phyloP scores from a whole-genome alignment of 2,888 invertebrate species.

The Catocala fraxini region DNA sequence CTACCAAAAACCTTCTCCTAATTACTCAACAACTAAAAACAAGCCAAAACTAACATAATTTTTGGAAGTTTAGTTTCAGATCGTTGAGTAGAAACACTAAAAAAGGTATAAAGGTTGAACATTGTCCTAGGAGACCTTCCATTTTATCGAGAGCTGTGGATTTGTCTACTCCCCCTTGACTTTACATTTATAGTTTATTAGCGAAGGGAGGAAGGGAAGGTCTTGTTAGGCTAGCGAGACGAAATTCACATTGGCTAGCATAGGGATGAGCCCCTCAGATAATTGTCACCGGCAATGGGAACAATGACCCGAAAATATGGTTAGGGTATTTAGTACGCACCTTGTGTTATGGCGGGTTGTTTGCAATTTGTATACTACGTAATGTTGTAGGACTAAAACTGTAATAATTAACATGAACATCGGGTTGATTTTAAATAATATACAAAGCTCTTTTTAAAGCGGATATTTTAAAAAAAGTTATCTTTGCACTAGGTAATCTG shows the following conservation, averaged over 20 bases:
- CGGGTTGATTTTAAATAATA: too few species aligned
- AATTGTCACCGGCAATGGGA: conserved; percentile 65
- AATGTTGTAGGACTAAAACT: conserved; percentile 1
- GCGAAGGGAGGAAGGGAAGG: conserved; percentile 30
- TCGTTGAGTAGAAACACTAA: conserved; percentile 55
- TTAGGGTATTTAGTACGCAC: conserved; percentile 38
- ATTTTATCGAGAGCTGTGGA: conserved; percentile 31
- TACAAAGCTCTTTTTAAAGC: too few species aligned
- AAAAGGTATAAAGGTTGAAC: conserved; percentile 60
- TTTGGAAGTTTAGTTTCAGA: conserved; percentile 43
- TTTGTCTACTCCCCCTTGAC: conserved; percentile 2
- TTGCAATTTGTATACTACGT: conserved; percentile 29
- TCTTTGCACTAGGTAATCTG: too few species aligned
- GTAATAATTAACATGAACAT: conserved; percentile 2
- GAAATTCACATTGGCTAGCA: conserved; percentile 55
- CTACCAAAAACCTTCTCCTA: conserved; percentile 13
- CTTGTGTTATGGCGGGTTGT: conserved; percentile 33
- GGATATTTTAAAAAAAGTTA: too few species aligned
- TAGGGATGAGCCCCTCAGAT: conserved; percentile 64
- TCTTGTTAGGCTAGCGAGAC: conserved; percentile 46
- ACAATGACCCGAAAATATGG: conserved; percentile 68
- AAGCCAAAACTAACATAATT: conserved; percentile 29
- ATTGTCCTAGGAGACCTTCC: conserved; percentile 45
- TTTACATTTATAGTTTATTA: conserved; percentile 19
- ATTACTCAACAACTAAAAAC: conserved; percentile 29